These are phyloP conservation scores for Oikopleura albicans DNA, from an alignment of 23 tunicate species.

Conservation along the genomic window DNA sequence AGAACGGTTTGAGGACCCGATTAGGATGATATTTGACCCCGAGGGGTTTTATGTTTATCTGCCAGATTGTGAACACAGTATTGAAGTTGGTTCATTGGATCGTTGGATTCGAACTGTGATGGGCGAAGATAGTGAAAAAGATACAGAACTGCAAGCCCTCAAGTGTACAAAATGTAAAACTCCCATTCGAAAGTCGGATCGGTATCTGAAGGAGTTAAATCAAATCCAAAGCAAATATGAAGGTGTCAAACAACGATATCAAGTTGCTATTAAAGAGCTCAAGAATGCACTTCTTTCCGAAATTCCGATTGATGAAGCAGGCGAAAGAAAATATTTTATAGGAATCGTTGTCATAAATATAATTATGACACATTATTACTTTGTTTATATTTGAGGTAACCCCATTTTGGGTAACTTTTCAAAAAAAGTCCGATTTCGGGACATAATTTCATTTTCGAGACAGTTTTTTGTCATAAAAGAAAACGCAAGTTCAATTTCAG, in stretches of 20 bases:
- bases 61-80: neutral
- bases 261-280: too few species aligned
- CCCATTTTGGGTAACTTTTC: too few species aligned
- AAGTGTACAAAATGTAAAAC: slow-evolving; percentile 7
- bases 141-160: neutral
- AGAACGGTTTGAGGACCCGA: neutral
- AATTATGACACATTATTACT: too few species aligned
- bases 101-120: neutral
- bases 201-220: neutral
- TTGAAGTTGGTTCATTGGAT: neutral
- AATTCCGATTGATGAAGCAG: neutral
- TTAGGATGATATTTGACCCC: neutral
- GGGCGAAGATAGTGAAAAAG: neutral
- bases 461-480: too few species aligned
- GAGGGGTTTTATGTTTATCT: neutral
- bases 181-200: neutral
- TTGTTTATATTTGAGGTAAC: too few species aligned
- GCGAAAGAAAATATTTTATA: too few species aligned
- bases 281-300: too few species aligned
- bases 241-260: neutral
- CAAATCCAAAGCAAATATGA: neutral
- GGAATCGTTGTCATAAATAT: too few species aligned
- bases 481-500: too few species aligned
- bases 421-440: too few species aligned
- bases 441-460: too few species aligned